Evolutionary conservation across 2,888 invertebrate species (phyloP).

Genomic region (Tipula confusa): DNA sequence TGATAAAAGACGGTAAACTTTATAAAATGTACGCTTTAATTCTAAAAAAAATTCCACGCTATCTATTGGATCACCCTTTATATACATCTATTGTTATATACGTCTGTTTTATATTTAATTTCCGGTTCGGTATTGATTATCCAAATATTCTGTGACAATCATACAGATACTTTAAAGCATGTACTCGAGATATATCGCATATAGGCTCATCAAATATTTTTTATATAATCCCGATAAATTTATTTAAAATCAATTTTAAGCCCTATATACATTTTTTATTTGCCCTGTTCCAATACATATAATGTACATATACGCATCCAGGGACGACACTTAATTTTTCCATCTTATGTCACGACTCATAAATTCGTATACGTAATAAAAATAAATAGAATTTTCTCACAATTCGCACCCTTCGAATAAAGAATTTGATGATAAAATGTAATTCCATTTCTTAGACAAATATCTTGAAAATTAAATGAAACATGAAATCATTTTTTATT

Average conservation of each 20-base stretch:
- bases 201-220: background rate
- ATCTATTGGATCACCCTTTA: no score
- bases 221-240: background rate
- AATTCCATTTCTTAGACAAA: background rate
- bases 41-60: no score
- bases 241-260: background rate
- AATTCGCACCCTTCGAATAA: background rate
- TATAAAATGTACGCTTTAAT: no score
- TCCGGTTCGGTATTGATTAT: background rate
- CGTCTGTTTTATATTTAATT: constrained; percentile 4
- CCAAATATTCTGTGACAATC: background rate
- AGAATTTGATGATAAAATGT: background rate
- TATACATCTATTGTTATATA: background rate
- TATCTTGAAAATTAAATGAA: constrained; percentile 1
- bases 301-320: background rate
- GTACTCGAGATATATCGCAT: background rate
- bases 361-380: constrained; percentile 12
- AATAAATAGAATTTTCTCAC: constrained; percentile 25
- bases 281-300: background rate
- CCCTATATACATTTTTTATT: background rate
- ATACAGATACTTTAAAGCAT: background rate
- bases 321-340: background rate
- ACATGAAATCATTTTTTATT: background rate
- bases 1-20: no score
- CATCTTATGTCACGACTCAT: constrained; percentile 12